Conservation (phyloP, 2,888 invertebrate species). For the Idaea aversata region DNA sequence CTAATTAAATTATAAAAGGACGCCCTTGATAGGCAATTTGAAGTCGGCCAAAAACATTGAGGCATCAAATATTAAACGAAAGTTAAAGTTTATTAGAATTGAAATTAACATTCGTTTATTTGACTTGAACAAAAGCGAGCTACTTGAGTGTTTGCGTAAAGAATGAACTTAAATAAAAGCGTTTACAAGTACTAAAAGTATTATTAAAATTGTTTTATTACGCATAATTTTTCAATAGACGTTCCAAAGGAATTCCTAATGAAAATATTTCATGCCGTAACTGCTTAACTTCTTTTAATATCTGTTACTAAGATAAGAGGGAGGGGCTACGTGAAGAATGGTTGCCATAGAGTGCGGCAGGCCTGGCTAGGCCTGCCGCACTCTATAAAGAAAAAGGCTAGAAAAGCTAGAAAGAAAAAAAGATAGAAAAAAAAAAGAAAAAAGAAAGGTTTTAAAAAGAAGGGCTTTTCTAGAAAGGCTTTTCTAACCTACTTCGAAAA, state of each 20-base stretch:
- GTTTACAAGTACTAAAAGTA: slow-evolving; percentile 14
- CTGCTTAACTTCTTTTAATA: slow-evolving; percentile 34
- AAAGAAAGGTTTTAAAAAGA: too few relatives aligned
- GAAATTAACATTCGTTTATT: slow-evolving; percentile 4
- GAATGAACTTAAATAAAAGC: slow-evolving; percentile 2
- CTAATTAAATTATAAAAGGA: slow-evolving; percentile 16
- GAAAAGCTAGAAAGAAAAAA: too few relatives aligned
- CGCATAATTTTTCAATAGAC: slow-evolving; percentile 30
- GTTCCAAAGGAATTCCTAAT: slow-evolving; percentile 19
- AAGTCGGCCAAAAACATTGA: slow-evolving; percentile 12
- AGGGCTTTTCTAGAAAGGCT: too few relatives aligned
- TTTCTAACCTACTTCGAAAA: too few relatives aligned
- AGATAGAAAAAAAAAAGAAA: too few relatives aligned
- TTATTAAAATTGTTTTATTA: slow-evolving; percentile 18
- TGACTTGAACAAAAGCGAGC: slow-evolving; percentile 2
- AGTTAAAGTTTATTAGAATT: slow-evolving; percentile 6
- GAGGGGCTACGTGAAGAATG: background rate
- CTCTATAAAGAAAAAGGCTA: too few relatives aligned
- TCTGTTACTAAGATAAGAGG: slow-evolving; percentile 6
- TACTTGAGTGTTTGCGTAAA: background rate
- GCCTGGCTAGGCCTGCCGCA: background rate
- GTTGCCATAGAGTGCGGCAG: background rate
- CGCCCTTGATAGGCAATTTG: slow-evolving; percentile 9
- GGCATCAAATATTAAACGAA: slow-evolving; percentile 1
- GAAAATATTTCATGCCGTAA: slow-evolving; percentile 32